Base-by-base conservation (phyloP, 2,888 invertebrate species). In the Lydus trimaculatus region DNA sequence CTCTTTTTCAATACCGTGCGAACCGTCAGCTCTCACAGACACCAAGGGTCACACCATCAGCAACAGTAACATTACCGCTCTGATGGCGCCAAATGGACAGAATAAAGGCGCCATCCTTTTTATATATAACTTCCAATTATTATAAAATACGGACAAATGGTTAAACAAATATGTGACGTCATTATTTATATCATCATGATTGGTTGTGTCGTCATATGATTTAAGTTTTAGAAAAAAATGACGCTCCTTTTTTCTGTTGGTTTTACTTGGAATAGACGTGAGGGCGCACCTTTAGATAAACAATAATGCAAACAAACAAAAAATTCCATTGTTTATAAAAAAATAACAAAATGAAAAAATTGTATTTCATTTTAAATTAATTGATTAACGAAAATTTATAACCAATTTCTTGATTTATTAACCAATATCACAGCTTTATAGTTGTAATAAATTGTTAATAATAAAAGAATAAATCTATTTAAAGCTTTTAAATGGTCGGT, bases 91-190 rank as follows among this genome's bases (percentile, higher is more conserved):
- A 33, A 48, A 31, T 31, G 28, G 60, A 31, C 13, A 60, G 60
- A 60, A 60, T 36, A 60, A 31, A 28, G 60, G 60, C 60, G 60
- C 60, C 60, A 60, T 60, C 31, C 33, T 60, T 20, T 23, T 17
- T 17, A 43, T 17, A 43, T 11, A 43, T 28, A 17, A 48, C 20
- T 48, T 48, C 20, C 20, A 48, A 48, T 48, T 20, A 20, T 43
- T 43, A n/a, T 48, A 48, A n/a, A 48, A 48, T 48, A 48, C 36
- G 15, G 15, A 36, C 48, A 48, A 48, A 48, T 48, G 20, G 9
- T 20, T 48, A 48, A 20, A 48, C 20, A 20, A 20, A 20, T 48
- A 20, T 48, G 20, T 48, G 20, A 23, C 48, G 20, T 48, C 48
- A 48, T 20, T 48, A 48, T 43, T 43, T 43, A n/a, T 48, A 48